Evolutionary conservation across 2,797 vertebrate genomes (phyloP).

Genomic region (Salmo trutta): DNA sequence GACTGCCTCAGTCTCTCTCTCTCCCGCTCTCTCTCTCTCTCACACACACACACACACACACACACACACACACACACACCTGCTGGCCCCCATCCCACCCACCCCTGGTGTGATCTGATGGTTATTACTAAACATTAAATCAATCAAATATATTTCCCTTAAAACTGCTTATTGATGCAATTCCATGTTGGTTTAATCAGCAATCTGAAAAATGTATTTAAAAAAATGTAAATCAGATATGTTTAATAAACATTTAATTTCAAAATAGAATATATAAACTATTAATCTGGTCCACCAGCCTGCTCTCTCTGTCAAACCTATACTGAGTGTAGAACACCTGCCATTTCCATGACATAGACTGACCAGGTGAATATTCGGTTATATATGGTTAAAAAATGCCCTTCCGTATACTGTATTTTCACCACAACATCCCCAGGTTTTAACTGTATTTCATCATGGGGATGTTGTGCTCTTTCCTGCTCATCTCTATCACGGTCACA

Average conservation of each 20-base stretch:
- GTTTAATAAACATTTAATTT: too few species aligned
- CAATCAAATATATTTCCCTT: not conserved
- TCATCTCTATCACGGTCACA: slow-evolving; percentile 35
- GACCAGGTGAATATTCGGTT: not conserved
- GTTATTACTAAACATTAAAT: not conserved
- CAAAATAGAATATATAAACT: not conserved
- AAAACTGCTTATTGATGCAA: not conserved
- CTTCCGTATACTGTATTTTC: slow-evolving; percentile 1
- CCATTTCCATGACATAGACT: too few species aligned
- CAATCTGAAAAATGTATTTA: not conserved
- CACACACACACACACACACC: slow-evolving; percentile 66
- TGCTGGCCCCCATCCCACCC: slow-evolving; percentile 69
- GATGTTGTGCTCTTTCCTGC: slow-evolving; percentile 32
- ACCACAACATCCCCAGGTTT: slow-evolving; percentile 22
- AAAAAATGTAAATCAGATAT: not conserved
- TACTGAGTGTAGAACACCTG: too few species aligned
- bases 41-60: too few species aligned
- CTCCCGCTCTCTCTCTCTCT: slow-evolving; percentile 43
- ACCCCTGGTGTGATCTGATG: slow-evolving; percentile 59
- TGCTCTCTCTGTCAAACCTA: not conserved
- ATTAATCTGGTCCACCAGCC: not conserved
- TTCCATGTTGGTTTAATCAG: not conserved
- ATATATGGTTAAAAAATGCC: not conserved
- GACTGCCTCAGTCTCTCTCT: slow-evolving; percentile 35
- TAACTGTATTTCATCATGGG: slow-evolving; percentile 28